These are phyloP conservation scores for Hyposoter didymator DNA, from an alignment of 2,888 invertebrate species.

Conservation along the genomic window DNA sequence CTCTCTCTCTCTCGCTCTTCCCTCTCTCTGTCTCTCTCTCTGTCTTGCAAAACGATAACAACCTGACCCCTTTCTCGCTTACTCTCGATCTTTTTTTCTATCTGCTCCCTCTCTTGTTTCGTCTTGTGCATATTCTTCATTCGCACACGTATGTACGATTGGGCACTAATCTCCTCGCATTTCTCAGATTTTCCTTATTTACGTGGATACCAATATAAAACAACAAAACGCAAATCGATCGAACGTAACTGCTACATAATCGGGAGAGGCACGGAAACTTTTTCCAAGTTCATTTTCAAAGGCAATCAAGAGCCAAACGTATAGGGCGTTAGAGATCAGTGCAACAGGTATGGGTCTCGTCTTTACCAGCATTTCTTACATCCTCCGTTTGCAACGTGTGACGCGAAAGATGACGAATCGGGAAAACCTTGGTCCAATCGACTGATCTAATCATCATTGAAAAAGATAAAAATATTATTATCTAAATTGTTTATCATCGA, in stretches of 20 bases:
- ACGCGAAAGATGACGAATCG: not conserved
- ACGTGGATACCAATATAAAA: not conserved
- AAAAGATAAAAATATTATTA: not conserved
- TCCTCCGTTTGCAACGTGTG: not conserved
- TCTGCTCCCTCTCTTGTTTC: slow-evolving; percentile 13
- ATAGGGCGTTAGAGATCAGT: not conserved
- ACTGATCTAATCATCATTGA: not conserved
- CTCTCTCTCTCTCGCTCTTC: not conserved
- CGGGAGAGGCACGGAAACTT: slow-evolving; percentile 19
- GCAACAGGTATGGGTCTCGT: not conserved
- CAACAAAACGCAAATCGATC: slow-evolving; percentile 1
- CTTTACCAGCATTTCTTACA: not conserved
- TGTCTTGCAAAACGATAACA: slow-evolving; percentile 32
- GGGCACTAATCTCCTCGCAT: slow-evolving; percentile 1
- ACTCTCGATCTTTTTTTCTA: slow-evolving; percentile 15
- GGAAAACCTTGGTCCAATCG: not conserved
- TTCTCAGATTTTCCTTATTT: slow-evolving; percentile 41
- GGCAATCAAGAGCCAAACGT: not conserved
- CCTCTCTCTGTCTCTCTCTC: not conserved
- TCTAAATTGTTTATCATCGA: not conserved
- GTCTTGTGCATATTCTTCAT: slow-evolving; percentile 7
- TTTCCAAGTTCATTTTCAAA: slow-evolving; percentile 25
- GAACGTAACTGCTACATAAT: slow-evolving; percentile 41
- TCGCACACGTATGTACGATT: slow-evolving; percentile 15
- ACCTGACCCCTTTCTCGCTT: slow-evolving; percentile 20